Conservation (phyloP, 2,113 vertebrate species). For the Stercorarius parasiticus region DNA sequence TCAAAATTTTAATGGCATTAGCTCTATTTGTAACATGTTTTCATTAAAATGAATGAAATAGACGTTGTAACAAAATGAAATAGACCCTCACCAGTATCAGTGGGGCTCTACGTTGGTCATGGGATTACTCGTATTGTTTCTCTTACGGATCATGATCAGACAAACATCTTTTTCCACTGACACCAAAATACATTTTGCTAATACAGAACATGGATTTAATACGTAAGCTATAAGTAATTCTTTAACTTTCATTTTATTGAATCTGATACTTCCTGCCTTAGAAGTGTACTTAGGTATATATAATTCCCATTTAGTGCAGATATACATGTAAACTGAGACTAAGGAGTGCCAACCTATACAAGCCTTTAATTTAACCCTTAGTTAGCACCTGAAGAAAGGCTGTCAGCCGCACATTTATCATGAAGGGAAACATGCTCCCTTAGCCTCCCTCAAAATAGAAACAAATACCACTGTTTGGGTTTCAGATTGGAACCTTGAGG, state of each 20-base stretch:
- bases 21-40: neutral
- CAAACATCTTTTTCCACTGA: neutral
- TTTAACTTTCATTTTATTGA: neutral
- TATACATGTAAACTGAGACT: neutral
- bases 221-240: neutral
- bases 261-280: neutral
- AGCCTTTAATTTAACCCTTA: neutral
- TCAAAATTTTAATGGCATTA: neutral
- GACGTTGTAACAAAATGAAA: neutral
- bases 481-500: neutral
- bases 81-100: neutral
- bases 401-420: neutral
- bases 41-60: neutral
- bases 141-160: neutral
- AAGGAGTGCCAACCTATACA: neutral
- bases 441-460: neutral
- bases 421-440: fast-evolving
- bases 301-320: neutral
- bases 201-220: neutral
- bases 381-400: neutral
- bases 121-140: neutral
- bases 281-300: neutral
- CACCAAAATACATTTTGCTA: neutral
- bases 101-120: neutral
- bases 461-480: neutral